Conservation (phyloP, 2,797 vertebrate species). For the Intellagama lesueurii region DNA sequence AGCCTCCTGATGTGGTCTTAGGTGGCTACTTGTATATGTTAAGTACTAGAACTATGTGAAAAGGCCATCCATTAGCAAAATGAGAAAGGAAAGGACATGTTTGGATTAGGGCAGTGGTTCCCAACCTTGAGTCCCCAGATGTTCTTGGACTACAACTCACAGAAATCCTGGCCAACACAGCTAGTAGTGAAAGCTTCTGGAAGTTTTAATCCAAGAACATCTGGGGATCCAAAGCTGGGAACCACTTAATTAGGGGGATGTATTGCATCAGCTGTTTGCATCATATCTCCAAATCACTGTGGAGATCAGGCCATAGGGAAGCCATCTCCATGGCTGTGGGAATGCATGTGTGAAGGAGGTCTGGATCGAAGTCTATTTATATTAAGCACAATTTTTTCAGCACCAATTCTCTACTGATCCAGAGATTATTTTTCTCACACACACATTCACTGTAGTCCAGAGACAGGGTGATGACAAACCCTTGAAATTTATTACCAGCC, state of each 20-base stretch:
- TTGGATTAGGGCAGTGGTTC: no score
- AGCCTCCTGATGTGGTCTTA: no score
- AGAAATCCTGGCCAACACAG: no score
- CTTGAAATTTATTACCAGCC: conserved; percentile 69
- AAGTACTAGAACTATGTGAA: no score
- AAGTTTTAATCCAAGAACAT: no score
- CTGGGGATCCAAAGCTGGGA: no score
- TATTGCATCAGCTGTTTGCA: not conserved
- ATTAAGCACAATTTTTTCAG: not conserved
- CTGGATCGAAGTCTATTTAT: not conserved
- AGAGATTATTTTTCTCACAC: conserved; percentile 45
- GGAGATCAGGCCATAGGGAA: not conserved
- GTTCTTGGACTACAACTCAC: no score
- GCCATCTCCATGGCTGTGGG: not conserved
- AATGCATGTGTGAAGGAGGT: not conserved
- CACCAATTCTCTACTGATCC: not conserved
- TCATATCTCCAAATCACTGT: not conserved
- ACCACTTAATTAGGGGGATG: not conserved
- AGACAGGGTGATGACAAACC: conserved; percentile 67
- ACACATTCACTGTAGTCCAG: conserved; percentile 47
- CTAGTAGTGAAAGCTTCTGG: no score
- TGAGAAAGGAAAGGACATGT: no score
- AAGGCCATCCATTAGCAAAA: no score
- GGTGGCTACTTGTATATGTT: no score
- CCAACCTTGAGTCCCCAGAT: no score